phyloP scores from a whole-genome alignment of 1,140 invertebrate genomes.

The Ips nitidus region DNA sequence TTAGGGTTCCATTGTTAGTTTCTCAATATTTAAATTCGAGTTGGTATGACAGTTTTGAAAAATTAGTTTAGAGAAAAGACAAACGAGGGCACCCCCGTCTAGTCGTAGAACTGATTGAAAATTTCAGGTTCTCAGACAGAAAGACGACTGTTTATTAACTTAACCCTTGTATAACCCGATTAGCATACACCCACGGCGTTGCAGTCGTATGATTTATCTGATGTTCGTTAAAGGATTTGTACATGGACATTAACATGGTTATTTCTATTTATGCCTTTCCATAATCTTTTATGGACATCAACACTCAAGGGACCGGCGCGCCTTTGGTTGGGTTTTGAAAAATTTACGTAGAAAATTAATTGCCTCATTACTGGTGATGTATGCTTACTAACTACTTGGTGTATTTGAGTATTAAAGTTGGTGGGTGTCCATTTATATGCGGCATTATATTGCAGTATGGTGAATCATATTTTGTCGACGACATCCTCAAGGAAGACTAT shows the following conservation, averaged over 20 bases:
- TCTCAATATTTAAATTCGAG: constrained; percentile 27
- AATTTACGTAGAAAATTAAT: constrained; percentile 24
- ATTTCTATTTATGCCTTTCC: constrained; percentile 31
- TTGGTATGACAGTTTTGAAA: constrained; percentile 15
- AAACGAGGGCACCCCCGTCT: neutral
- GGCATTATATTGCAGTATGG: neutral
- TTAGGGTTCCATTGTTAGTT: constrained; percentile 16
- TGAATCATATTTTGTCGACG: no score
- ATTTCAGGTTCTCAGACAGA: neutral
- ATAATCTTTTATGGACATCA: constrained; percentile 33
- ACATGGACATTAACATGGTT: constrained; percentile 28
- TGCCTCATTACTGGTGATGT: constrained; percentile 26
- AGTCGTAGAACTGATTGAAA: constrained; percentile 6
- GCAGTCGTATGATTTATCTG: constrained; percentile 22
- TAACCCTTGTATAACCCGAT: constrained; percentile 15
- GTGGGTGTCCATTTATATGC: constrained; percentile 17
- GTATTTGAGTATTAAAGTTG: constrained; percentile 16
- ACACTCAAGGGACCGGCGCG: constrained; percentile 22
- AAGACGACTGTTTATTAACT: constrained; percentile 7
- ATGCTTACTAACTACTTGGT: constrained; percentile 29
- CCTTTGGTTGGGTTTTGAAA: constrained; percentile 10
- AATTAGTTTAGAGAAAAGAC: constrained; percentile 12
- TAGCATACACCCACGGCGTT: constrained; percentile 17
- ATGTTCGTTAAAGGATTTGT: constrained; percentile 32
- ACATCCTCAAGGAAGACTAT: no score